Evolutionary conservation across 2,888 invertebrate genomes (phyloP).

Genomic region (Acheta domesticus): DNA sequence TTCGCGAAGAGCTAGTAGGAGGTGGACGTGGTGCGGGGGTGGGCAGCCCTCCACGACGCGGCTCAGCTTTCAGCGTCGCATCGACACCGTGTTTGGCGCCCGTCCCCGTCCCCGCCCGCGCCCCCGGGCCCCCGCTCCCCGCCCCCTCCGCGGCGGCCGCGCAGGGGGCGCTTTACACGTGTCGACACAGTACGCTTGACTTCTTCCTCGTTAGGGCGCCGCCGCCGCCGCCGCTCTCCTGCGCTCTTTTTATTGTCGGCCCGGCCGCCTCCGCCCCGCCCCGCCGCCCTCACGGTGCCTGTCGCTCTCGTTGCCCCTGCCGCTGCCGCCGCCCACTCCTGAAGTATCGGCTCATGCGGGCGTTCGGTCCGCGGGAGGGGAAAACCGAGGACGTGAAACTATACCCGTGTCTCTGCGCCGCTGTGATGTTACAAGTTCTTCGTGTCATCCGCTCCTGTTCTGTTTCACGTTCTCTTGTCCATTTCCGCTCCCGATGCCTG

Average conservation of each 20-base stretch:
- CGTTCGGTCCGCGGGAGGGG: too few relatives aligned
- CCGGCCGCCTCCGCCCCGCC: neutral
- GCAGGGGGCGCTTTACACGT: neutral
- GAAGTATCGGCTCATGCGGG: too few relatives aligned
- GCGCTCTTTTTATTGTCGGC: neutral
- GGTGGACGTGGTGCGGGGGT: too few relatives aligned
- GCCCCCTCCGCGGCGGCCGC: neutral
- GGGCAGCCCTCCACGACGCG: neutral
- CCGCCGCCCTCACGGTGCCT: neutral
- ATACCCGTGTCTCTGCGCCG: too few relatives aligned
- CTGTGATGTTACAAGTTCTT: too few relatives aligned
- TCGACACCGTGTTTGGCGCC: neutral
- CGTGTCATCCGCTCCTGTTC: too few relatives aligned
- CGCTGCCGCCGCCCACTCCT: neutral
- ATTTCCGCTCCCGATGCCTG: too few relatives aligned
- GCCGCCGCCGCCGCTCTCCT: neutral
- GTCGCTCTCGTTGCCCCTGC: neutral
- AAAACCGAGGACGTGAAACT: too few relatives aligned
- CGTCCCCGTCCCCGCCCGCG: neutral
- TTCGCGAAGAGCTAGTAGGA: too few relatives aligned
- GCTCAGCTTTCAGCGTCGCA: neutral
- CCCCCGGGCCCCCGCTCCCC: neutral
- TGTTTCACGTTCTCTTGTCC: too few relatives aligned
- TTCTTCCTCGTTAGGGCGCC: neutral
- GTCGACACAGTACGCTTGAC: conserved; percentile 9